Evolutionary conservation across 2,797 vertebrate species (phyloP), one percentile per base, ranked within the genome.

Genomic region (Meda fulgida): DNA sequence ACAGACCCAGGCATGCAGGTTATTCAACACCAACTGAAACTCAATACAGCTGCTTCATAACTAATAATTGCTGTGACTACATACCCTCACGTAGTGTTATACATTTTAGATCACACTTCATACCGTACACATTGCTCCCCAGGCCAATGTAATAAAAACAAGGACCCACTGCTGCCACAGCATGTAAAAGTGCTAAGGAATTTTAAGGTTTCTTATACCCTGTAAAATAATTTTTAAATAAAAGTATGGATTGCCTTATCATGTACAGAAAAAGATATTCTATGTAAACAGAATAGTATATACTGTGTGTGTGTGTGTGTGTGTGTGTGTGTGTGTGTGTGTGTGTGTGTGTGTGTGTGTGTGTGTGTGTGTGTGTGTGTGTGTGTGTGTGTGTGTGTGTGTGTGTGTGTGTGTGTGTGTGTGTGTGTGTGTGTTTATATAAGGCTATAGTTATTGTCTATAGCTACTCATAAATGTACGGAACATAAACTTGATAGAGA

Each of bases 11-110:
- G 60, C 76, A 48, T 16, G 14, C 46, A 87, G 69, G 69, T 83
- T 34, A 79, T 86, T 81, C 76, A 53, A 29, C 53, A 76, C 60
- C 16, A 9, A 78, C 53, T 84, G 66, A 71, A 78, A 79, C 76
- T 46, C 36, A 60, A 23, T 71, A 79, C 29, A 75, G 29, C 51
- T 55, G 29, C 81, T 73, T 46, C 51, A 36, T 71, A 34, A 76
- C 66, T 84, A 79, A 87, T 69, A 31, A 84, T 36, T 84, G 67
- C 75, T 83, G 80, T 60, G 58, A 75, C 72, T 79, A 65, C 66
- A 66, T 76, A 43, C 72, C 51, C 73, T 78, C 65, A 69, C 14
- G 19, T 60, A 43, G 19, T 34, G 58, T 80, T 36, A 73, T 63
- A 48, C 16, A 72, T 38, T 55, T 75, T 83, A 76, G 76, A 83